These are phyloP conservation scores for Gambelia wislizenii DNA, from an alignment of 2,797 vertebrate species.

Conservation along the genomic window DNA sequence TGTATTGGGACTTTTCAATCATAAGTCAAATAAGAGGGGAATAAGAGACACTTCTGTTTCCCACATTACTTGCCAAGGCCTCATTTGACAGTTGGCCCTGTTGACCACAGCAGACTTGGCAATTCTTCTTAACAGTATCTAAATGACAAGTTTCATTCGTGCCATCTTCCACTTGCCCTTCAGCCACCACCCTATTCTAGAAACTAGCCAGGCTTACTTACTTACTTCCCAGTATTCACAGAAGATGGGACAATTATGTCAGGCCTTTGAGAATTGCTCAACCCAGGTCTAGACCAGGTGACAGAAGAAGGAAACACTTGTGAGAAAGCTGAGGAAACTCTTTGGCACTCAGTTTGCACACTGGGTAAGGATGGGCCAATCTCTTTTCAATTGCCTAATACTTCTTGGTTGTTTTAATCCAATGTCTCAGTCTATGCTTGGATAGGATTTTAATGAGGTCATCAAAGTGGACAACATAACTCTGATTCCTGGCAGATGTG, in stretches of 20 bases:
- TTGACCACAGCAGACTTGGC: background rate
- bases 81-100: background rate
- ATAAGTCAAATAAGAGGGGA: no score
- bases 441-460: background rate
- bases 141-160: no score
- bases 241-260: background rate
- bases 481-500: background rate
- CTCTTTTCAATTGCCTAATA: no score
- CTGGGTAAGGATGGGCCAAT: no score
- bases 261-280: background rate
- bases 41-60: no score
- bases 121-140: background rate
- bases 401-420: no score
- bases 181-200: background rate
- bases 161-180: background rate
- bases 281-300: background rate
- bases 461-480: no score
- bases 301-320: background rate
- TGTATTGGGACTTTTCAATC: no score
- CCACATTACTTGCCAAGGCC: no score
- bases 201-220: background rate
- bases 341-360: no score
- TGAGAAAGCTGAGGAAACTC: no score
- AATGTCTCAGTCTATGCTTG: background rate
- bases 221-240: background rate